Conservation (phyloP, 2,888 invertebrate genomes). For the Anagyrus pseudococci region DNA sequence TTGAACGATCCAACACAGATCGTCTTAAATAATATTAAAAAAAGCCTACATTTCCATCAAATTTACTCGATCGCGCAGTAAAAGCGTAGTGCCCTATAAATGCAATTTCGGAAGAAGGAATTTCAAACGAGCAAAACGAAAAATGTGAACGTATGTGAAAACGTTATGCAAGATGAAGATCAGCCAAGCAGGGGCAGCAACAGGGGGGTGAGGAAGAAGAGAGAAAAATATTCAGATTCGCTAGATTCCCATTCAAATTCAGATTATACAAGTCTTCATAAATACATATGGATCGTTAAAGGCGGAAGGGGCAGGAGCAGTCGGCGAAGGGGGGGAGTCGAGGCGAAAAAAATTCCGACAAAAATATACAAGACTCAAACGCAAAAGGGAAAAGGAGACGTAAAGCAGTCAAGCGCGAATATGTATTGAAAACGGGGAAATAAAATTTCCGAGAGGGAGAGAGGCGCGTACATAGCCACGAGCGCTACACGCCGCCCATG, state of each 20-base stretch:
- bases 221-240: slow-evolving; percentile 14
- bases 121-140: slow-evolving; percentile 8
- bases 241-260: slow-evolving; percentile 18
- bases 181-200: neutral
- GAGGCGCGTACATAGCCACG: neutral
- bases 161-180: slow-evolving; percentile 5
- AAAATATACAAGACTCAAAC: slow-evolving; percentile 7
- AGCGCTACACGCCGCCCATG: too few relatives aligned
- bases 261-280: slow-evolving; percentile 6
- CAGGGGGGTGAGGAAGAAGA: neutral
- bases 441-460: neutral
- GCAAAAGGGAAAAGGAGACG: neutral
- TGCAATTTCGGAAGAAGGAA: slow-evolving; percentile 4
- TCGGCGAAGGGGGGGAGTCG: too few relatives aligned
- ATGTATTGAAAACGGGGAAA: slow-evolving; percentile 1
- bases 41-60: slow-evolving; percentile 4
- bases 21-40: slow-evolving; percentile 7
- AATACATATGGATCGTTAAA: slow-evolving; percentile 8
- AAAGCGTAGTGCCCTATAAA: neutral
- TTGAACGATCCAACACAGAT: neutral
- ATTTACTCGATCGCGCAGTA: neutral
- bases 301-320: neutral
- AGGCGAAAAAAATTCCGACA: slow-evolving; percentile 3
- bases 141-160: slow-evolving; percentile 1
- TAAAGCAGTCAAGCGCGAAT: neutral